Percentiles rank a stretch among this genome's conserved stretches.
Conservation (phyloP, 1,140 invertebrate species). For the Pseudoatta argentina region DNA sequence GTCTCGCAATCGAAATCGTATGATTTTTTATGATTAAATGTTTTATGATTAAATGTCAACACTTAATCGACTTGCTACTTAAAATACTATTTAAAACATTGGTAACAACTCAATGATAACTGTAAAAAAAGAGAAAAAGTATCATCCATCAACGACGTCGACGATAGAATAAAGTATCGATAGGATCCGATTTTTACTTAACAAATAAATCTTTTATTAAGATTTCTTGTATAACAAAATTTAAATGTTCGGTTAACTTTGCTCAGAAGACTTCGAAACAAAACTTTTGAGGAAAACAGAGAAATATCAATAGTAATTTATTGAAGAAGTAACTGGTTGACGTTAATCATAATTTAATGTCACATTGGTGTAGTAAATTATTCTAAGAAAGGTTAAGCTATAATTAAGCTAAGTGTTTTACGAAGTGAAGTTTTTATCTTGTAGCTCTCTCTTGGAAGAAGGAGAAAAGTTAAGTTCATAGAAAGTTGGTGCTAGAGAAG, state of each 20-base stretch:
- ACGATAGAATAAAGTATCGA: background rate
- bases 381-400: background rate
- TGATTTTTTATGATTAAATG: background rate
- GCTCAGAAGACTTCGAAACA: background rate
- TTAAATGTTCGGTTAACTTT: background rate
- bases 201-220: background rate
- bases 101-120: background rate
- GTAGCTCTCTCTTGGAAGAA: background rate
- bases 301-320: background rate
- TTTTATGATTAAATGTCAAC: too few relatives aligned
- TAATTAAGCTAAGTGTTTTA: conserved; percentile 43
- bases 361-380: background rate
- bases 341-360: background rate
- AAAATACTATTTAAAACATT: background rate
- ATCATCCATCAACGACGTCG: background rate
- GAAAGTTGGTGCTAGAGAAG: background rate
- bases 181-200: background rate
- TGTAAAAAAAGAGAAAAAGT: background rate
- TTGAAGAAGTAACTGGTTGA: background rate
- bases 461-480: background rate
- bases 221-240: conserved; percentile 7
- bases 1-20: background rate
- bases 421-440: conserved; percentile 2
- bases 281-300: background rate
- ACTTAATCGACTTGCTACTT: background rate